Conservation (phyloP, 2,113 vertebrate species). For the Chaetura pelagica region DNA sequence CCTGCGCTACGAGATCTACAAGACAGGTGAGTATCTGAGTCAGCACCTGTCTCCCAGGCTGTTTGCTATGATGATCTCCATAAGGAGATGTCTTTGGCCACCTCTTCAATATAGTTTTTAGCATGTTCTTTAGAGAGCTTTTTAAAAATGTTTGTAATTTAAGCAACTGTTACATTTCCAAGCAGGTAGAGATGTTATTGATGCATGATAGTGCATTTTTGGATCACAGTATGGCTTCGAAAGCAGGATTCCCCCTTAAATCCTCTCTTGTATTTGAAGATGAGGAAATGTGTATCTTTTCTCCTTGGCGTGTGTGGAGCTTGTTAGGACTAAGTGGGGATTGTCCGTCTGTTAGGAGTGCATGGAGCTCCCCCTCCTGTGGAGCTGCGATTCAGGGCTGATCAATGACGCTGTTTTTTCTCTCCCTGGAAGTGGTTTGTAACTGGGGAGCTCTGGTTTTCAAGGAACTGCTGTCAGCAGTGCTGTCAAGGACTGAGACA, state of each 20-base stretch:
- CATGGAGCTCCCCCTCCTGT: background rate
- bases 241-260: background rate
- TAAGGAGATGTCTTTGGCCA: background rate
- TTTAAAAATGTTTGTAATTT: background rate
- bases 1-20: conserved; percentile 97
- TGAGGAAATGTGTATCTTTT: background rate
- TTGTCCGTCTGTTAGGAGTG: background rate
- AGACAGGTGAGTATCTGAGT: conserved; percentile 85
- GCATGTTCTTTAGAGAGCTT: background rate
- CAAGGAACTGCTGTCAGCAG: conserved; percentile 45
- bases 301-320: background rate
- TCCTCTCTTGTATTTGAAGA: background rate
- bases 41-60: background rate
- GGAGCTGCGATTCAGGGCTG: background rate
- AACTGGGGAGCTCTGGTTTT: background rate
- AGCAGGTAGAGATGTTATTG: conserved; percentile 17
- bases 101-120: background rate
- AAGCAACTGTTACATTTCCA: conserved; percentile 6
- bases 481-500: conserved; percentile 33
- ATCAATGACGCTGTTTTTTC: background rate
- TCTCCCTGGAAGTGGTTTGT: conserved; percentile 8
- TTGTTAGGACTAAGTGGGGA: background rate
- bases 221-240: background rate
- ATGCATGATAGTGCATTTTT: background rate
- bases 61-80: background rate